These are phyloP conservation scores for Spongia lamella DNA, from an alignment of 37 sponge, comb jelly and placozoan species.

Conservation along the genomic window DNA sequence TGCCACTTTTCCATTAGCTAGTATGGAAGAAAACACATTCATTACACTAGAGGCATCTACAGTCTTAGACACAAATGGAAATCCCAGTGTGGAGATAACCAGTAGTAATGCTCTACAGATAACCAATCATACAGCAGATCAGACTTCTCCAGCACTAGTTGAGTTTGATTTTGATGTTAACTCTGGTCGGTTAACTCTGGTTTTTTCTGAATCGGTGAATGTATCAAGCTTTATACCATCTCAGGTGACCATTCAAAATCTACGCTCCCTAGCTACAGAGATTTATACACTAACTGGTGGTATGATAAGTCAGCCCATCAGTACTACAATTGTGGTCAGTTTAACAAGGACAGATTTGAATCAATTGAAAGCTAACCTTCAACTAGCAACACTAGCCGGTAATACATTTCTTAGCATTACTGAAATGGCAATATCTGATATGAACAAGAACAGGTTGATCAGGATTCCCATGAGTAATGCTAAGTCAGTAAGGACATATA, in stretches of 20 bases:
- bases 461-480: constrained; percentile 61
- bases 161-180: constrained; percentile 69
- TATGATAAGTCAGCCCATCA: constrained; percentile 17
- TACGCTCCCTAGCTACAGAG: constrained; percentile 9
- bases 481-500: constrained; percentile 21
- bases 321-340: constrained; percentile 47
- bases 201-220: constrained; percentile 81
- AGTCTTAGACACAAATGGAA: constrained; percentile 65
- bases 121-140: constrained; percentile 58
- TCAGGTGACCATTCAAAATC: constrained; percentile 58
- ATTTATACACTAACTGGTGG: constrained; percentile 47
- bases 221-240: constrained; percentile 52
- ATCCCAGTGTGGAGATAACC: constrained; percentile 51
- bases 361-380: constrained; percentile 37
- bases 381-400: constrained; percentile 47
- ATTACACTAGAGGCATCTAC: constrained; percentile 50
- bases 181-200: constrained; percentile 49
- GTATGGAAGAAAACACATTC: constrained; percentile 64
- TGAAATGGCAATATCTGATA: constrained; percentile 57
- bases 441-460: constrained; percentile 55
- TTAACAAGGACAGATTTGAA: constrained; percentile 55
- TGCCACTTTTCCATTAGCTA: constrained; percentile 61
- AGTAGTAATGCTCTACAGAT: constrained; percentile 50
- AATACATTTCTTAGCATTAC: constrained; percentile 82
- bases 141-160: constrained; percentile 37